Base-by-base conservation (phyloP, 2,888 invertebrate species). In the Monopis laevigella region DNA sequence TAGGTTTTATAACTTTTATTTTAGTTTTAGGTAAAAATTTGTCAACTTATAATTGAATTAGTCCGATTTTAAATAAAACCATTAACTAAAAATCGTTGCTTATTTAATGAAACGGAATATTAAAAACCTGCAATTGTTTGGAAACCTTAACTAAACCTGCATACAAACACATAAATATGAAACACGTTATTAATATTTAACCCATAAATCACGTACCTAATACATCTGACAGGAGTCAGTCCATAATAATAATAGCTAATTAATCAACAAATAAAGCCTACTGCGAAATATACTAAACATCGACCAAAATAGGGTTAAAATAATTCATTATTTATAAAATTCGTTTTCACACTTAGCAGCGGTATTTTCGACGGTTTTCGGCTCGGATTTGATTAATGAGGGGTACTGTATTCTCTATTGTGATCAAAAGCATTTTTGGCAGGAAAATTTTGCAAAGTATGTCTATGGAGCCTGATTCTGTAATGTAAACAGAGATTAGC, bases 271-370 rank as follows among this genome's bases (percentile, higher is more conserved):
- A 32, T 14, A 17, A 7, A 10, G 10, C 32, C 32, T 32, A 2
- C 32, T 14, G 17, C n/a, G n/a, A 16, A 32, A 14, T 32, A 17
- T 32, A 17, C 3, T 13, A 17, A n/a, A n/a, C n/a, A 7, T 21
- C 8, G 6, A 21, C 8, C 29, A 21, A 13, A 5, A 18, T 34
- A 21, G 21, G 21, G 36, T 21, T 36, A 36, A 36, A 48, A 50
- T 53, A 56, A 59, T 58, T 56, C 55, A 59, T 59, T 61, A 59
- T 58, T 61, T 57, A 54, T 55, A 57, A 54, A 59, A 59, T 60
- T 58, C 55, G 57, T 59, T 59, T 59, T 55, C 55, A 58, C 58
- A 59, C 55, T 54, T 36, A 36, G 36, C 13, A 17, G 36, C 54
- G 52, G 51, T 54, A 52, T 53, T 52, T 45, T 43, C 43, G 46